A percentile compares a stretch with the other conserved stretches of the same genome.
phyloP scores from a whole-genome alignment of 2,113 vertebrate genomes.

The Xenus cinereus region DNA sequence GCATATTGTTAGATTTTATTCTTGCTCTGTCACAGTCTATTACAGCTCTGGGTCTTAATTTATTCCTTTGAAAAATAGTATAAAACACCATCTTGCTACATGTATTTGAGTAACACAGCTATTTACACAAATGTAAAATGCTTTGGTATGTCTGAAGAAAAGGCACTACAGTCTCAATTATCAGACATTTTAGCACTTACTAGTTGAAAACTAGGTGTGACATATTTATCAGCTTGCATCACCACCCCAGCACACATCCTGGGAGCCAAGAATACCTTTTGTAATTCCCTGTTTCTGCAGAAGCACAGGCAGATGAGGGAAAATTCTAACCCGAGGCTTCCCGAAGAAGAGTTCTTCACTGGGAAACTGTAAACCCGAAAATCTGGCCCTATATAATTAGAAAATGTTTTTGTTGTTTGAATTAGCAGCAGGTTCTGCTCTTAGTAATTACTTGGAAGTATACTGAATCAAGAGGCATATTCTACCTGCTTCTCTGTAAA shows the following conservation, averaged over 20 bases:
- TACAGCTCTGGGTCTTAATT: neutral
- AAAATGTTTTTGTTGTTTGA: neutral
- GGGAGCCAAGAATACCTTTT: neutral
- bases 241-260: rapidly evolving
- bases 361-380: neutral
- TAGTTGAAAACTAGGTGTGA: neutral
- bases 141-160: neutral
- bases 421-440: neutral
- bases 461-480: neutral
- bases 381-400: neutral
- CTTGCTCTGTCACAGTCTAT: neutral
- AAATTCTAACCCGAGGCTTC: neutral
- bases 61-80: neutral
- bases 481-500: neutral
- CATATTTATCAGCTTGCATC: neutral
- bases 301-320: neutral
- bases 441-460: neutral
- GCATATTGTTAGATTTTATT: neutral
- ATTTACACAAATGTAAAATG: neutral
- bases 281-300: neutral
- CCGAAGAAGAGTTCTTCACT: neutral
- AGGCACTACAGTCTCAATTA: neutral
- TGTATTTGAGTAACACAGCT: neutral
- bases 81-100: neutral
- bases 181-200: neutral